Conservation (phyloP, 2,113 vertebrate species). For the Archocentrus centrarchus region DNA sequence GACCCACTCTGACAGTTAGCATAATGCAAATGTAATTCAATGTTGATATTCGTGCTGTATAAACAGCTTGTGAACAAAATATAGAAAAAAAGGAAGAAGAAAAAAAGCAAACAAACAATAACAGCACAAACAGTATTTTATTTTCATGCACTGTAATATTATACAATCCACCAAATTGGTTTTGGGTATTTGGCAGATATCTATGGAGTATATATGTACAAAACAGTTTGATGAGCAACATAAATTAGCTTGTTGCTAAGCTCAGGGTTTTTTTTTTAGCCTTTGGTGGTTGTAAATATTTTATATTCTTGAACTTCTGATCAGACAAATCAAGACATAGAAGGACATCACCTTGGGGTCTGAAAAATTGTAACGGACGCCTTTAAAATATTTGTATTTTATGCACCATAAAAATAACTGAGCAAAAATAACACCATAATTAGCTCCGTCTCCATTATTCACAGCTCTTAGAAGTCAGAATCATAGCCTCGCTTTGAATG, state of each 20-base stretch:
- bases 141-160: background rate
- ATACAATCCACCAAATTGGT: background rate
- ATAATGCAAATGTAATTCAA: slow-evolving; percentile 18
- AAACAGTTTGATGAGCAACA: no score
- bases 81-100: background rate
- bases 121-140: background rate
- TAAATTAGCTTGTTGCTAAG: background rate
- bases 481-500: background rate
- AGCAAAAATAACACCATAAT: background rate
- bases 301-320: background rate
- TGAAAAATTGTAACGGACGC: background rate
- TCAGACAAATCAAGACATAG: background rate
- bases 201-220: no score
- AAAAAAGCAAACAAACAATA: background rate
- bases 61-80: slow-evolving; percentile 2
- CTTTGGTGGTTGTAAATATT: no score
- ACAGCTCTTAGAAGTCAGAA: background rate
- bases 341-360: background rate
- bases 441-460: background rate
- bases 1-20: slow-evolving; percentile 15
- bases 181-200: background rate
- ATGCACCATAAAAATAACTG: background rate
- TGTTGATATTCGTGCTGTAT: background rate
- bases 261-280: no score
- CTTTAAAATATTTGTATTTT: background rate